Evolutionary conservation across 1,140 invertebrate genomes (phyloP), one percentile per base, ranked within the genome.

Genomic region (Drosophila kohkoa): DNA sequence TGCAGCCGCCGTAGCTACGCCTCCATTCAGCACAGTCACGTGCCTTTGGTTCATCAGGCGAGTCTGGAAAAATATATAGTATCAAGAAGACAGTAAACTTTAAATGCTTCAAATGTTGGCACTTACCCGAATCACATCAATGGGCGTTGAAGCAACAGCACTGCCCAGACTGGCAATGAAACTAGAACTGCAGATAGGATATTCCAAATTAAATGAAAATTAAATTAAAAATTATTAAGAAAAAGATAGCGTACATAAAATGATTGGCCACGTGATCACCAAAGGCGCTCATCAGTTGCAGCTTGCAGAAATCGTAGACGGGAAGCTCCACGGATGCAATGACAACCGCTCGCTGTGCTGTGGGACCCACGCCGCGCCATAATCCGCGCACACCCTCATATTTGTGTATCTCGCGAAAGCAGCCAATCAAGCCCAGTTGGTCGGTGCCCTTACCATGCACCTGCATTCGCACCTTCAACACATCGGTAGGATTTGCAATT

Each of bases 401-500:
- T 75, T 93, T 93, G 90, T 97, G 96, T 38, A 98, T 96, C 87
- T 96, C 95, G 67, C 94, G 93, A 82, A 98, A 98, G 74, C 96
- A 97, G 81, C 95, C 94, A n/a, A 95, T 86, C 49, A 97, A 94
- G 54, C 95, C 93, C 35, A 94, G 79, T 72, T 95, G 90, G 60
- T 94, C 86, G 48, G 92, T 75, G 77, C 93, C 81, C 73, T 93
- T 93, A 28, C 94, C 94, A 52, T 93, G 92, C 8, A 96, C 95
- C 94, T 99, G 98, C 97, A 99, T 98, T 69, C 97, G 95, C 51
- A 99, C 98, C 95, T 99, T 99, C n/a, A 99, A 94, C 6, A 99
- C 97, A 94, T 99, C 98, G 2, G 98, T 98, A n/a, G 98, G 98
- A 94, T 98, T 99, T 10, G 98, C 98, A 81, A 99, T 97, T n/a